phyloP scores from a whole-genome alignment of 2,797 vertebrate species.

The Mastacembelus armatus region DNA sequence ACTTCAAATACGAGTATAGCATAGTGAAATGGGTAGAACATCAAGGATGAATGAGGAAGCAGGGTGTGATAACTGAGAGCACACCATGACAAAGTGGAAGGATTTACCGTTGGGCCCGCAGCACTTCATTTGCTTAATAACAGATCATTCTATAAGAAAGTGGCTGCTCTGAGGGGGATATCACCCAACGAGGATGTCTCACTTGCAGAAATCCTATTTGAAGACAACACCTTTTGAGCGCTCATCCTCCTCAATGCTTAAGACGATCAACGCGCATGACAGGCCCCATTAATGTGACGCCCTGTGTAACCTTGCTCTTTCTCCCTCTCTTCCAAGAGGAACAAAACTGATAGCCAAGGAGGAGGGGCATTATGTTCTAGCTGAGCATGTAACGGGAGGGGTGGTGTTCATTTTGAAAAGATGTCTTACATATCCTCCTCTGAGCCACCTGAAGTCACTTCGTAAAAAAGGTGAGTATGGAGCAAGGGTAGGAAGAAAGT shows the following conservation, averaged over 20 bases:
- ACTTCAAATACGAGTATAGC: conserved; percentile 80
- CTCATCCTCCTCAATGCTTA: conserved; percentile 80
- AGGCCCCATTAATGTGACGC: conserved; percentile 77
- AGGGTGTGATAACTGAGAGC: conserved; percentile 78
- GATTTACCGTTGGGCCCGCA: conserved; percentile 83
- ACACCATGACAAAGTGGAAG: conserved; percentile 84
- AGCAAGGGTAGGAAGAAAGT: conserved; percentile 5
- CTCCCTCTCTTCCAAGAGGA: conserved; percentile 65
- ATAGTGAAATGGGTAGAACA: conserved; percentile 67
- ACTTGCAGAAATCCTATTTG: conserved; percentile 82
- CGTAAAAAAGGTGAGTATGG: conserved; percentile 28
- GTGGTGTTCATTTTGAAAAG: conserved; percentile 61
- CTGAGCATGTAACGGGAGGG: conserved; percentile 62
- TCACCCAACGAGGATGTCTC: conserved; percentile 79
- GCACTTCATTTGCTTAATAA: conserved; percentile 87
- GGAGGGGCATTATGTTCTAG: conserved; percentile 68
- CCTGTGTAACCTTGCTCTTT: conserved; percentile 74
- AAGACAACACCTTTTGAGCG: conserved; percentile 82
- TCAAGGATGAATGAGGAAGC: conserved; percentile 71
- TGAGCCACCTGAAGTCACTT: conserved; percentile 57
- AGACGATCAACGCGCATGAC: conserved; percentile 80
- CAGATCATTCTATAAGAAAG: conserved; percentile 83
- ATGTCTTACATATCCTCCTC: conserved; percentile 50
- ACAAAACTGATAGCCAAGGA: conserved; percentile 74
- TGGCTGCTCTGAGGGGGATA: conserved; percentile 76